These are phyloP conservation scores for Ailurus styani DNA, from an alignment of 2,113 vertebrate species.

Conservation along the genomic window DNA sequence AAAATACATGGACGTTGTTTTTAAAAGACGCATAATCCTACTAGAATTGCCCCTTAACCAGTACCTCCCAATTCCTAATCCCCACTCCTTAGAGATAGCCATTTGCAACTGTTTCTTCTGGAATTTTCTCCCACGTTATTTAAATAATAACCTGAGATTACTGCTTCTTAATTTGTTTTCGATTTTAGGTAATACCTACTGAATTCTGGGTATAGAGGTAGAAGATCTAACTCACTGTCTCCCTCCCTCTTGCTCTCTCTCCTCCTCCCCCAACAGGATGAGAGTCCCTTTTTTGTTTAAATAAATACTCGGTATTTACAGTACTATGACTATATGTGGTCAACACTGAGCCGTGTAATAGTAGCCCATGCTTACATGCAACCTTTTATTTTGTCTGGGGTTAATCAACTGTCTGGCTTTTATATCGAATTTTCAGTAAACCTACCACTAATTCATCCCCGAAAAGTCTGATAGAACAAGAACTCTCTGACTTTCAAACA, in stretches of 20 bases:
- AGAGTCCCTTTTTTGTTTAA: background rate
- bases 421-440: background rate
- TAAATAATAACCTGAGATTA: background rate
- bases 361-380: background rate
- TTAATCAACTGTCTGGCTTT: background rate
- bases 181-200: background rate
- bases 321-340: background rate
- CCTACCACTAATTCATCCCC: background rate
- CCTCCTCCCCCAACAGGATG: background rate
- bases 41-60: background rate
- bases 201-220: background rate
- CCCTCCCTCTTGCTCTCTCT: background rate
- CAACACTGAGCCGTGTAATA: background rate
- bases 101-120: background rate
- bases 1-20: background rate
- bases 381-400: background rate
- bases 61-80: background rate
- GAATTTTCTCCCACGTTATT: background rate
- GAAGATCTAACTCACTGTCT: background rate
- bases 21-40: background rate
- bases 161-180: background rate
- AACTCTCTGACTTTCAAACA: background rate
- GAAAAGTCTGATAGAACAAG: background rate
- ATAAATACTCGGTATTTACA: background rate
- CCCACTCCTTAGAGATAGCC: background rate